phyloP scores from a whole-genome alignment of 2,113 vertebrate genomes.

The human region GRCh38 chr21:40323001-40323500 shows the following conservation, averaged over 20 bases:
- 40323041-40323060: neutral
- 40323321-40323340: neutral
- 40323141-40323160: rapidly evolving
- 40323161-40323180: neutral
- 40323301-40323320: neutral
- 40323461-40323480: neutral
- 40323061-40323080: no score
- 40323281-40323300: neutral
- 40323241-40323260: neutral
- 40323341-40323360: neutral
- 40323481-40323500: neutral
- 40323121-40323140: neutral
- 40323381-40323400: neutral
- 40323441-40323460: neutral
- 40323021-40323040: neutral
- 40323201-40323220: rapidly evolving
- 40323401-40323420: neutral
- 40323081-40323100: neutral
- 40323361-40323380: no score
- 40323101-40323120: no score
- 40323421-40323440: neutral
- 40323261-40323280: neutral
- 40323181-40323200: no score
- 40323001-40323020: neutral
- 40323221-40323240: no score